Percentiles rank a stretch among this genome's conserved stretches.
phyloP scores from a whole-genome alignment of 2,797 vertebrate genomes.

The Melopsittacus undulatus region DNA sequence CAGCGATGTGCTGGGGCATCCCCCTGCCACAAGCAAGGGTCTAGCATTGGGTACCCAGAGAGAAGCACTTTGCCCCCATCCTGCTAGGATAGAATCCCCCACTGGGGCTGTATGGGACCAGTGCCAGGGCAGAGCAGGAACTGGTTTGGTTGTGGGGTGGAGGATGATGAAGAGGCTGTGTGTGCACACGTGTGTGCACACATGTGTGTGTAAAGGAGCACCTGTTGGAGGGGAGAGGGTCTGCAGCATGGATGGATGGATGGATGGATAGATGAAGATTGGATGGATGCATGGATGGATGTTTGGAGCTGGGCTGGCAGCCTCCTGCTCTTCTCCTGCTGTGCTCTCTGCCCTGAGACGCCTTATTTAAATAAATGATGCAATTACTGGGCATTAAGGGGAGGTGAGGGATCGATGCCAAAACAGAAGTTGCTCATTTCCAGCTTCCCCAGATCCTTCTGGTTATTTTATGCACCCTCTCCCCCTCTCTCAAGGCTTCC shows the following conservation, averaged over 20 bases:
- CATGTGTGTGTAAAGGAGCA: fast-evolving
- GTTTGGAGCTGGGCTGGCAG: background rate
- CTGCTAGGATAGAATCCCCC: fast-evolving
- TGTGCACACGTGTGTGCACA: fast-evolving
- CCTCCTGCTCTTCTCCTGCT: background rate
- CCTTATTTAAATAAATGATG: slow-evolving; percentile 49
- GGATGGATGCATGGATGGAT: background rate
- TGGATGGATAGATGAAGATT: background rate
- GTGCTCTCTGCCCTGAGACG: background rate
- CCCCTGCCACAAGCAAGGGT: background rate
- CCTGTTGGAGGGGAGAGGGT: background rate
- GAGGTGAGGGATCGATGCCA: slow-evolving; percentile 26
- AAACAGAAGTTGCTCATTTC: slow-evolving; percentile 42
- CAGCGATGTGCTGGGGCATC: background rate
- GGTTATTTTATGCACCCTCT: background rate
- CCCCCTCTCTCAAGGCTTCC: background rate
- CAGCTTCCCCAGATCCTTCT: background rate
- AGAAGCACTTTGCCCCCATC: background rate
- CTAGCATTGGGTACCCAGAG: fast-evolving
- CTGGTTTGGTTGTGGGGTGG: no score
- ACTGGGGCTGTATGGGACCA: background rate
- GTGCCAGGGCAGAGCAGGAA: background rate
- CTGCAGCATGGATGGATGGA: background rate
- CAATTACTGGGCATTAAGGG: slow-evolving; percentile 49
- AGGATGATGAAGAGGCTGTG: background rate